Evolutionary conservation across 2,888 invertebrate genomes (phyloP).

Genomic region (Eilema depressum): DNA sequence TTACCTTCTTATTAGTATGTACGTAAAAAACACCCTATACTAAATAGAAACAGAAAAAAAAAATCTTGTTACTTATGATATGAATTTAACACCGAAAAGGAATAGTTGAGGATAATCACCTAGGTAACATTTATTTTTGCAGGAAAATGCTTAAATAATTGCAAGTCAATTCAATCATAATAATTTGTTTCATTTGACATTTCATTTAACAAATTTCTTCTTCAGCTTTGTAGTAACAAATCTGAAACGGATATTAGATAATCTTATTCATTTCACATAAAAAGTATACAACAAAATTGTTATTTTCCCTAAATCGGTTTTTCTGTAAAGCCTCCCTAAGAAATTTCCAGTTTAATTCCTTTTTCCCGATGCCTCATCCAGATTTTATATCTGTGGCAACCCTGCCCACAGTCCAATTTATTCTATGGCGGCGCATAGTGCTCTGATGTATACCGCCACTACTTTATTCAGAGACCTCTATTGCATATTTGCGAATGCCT

Average conservation of each 20-base stretch:
- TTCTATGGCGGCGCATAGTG: conserved; percentile 48
- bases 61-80: neutral
- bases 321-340: neutral
- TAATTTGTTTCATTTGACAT: neutral
- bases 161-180: neutral
- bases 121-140: neutral
- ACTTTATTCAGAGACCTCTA: conserved; percentile 56
- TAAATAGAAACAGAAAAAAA: neutral
- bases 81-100: neutral
- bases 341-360: neutral
- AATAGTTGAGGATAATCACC: neutral
- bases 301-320: neutral
- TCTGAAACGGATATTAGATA: neutral
- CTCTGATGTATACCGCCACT: conserved; percentile 54
- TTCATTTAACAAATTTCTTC: neutral
- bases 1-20: neutral
- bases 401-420: conserved; percentile 55
- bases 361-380: neutral
- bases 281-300: neutral
- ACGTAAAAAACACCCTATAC: neutral
- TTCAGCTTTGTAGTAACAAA: neutral
- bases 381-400: conserved; percentile 25
- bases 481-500: conserved; percentile 53
- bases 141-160: neutral
- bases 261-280: neutral